phyloP scores from a whole-genome alignment of 2,797 vertebrate species.

The Tokudaia tokunoshimensis region DNA sequence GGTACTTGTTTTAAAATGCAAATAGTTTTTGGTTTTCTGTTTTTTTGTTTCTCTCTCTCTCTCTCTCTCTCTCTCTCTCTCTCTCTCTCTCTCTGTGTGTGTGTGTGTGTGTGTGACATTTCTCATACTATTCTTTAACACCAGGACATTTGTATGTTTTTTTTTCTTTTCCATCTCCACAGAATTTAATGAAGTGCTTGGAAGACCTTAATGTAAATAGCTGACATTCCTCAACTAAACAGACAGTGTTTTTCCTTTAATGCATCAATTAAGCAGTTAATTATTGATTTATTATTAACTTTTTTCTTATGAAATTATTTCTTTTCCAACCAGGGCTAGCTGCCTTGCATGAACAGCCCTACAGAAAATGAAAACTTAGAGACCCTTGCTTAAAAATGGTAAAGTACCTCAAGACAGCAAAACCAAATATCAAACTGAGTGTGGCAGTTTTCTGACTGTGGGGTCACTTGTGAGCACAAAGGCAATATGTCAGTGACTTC shows the following conservation, averaged over 20 bases:
- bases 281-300: constrained; percentile 54
- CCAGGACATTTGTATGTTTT: not conserved
- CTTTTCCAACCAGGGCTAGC: not conserved
- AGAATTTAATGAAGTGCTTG: not conserved
- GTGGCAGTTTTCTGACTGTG: not conserved
- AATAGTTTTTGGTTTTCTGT: not conserved
- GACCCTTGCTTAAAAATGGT: not conserved
- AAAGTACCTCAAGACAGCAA: not conserved
- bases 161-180: not conserved
- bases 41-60: too few relatives aligned
- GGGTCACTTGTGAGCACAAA: not conserved
- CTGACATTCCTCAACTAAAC: not conserved
- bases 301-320: not conserved
- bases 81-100: not conserved
- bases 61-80: too few relatives aligned
- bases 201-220: not conserved
- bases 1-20: not conserved
- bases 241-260: not conserved
- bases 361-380: constrained; percentile 1
- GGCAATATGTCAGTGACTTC: not conserved
- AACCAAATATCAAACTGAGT: not conserved
- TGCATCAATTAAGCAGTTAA: constrained; percentile 10
- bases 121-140: not conserved
- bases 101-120: not conserved
- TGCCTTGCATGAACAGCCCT: not conserved